Evolutionary conservation across 2,113 vertebrate species (phyloP), one percentile per base, ranked within the genome.

Genomic region (Pelecanus crispus): DNA sequence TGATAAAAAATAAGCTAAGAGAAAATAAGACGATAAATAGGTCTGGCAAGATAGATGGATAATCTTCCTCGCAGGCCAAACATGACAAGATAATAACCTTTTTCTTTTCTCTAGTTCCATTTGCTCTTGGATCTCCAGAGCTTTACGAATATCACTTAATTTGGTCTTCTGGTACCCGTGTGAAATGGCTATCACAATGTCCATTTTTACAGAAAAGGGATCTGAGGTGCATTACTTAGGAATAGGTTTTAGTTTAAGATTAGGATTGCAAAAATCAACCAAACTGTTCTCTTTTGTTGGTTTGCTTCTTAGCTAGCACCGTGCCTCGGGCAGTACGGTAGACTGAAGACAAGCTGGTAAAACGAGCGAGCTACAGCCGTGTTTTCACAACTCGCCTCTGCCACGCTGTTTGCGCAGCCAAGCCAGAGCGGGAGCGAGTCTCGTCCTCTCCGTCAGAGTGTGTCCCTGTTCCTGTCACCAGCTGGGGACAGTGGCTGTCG

Each of bases 81-180:
- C 66, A 40, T 82, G 91, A 89, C 88, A 82, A 68, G 83, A 82
- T 89, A 95, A 97, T 95, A 87, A 92, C 81, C 70, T 94, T 92
- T 55, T 79, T 28, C 91, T 89, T 40, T 84, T 59, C 87, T 73
- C 79, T 44, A 24, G 20, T 72, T 86, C 89, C 86, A 80, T 82
- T 85, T 91, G 86, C 81, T 72, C 89, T 68, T 38, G 42, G 65
- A 61, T 79, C 83, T 81, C 72, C 63, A 77, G 77, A 87, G 94
- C 83, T 90, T 70, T 45, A 52, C 2, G 8, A 52, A 34, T 59
- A 36, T 20, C 55, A 36, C 71, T 59, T 79, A 16, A 75, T 94
- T 68, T 65, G 62, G 49, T 38, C 73, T 81, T 45, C 44, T 59
- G 74, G 49, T 42, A 4, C 56, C 34, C 67, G 45, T 55, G 56